phyloP scores from a whole-genome alignment of 2,797 vertebrate species.

The Gambusia yucatana region DNA sequence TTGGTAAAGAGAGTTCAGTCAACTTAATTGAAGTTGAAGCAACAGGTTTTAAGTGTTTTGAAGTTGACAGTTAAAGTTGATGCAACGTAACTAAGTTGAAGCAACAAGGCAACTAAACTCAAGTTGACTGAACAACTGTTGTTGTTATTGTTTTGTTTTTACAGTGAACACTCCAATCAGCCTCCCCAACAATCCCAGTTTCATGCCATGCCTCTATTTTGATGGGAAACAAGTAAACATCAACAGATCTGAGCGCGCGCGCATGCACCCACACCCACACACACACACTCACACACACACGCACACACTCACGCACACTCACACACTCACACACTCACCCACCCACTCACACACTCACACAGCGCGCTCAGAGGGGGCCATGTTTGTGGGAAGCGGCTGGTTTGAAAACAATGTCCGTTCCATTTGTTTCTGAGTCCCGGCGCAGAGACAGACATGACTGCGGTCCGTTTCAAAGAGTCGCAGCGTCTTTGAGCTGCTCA shows the following conservation, averaged over 20 bases:
- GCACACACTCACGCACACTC: not conserved
- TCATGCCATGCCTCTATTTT: slow-evolving; percentile 41
- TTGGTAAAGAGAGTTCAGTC: no score
- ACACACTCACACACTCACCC: not conserved
- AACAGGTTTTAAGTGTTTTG: not conserved
- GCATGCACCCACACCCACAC: not conserved
- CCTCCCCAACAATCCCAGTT: slow-evolving; percentile 10
- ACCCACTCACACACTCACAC: slow-evolving; percentile 1
- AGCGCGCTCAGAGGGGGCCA: slow-evolving; percentile 59
- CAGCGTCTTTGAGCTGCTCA: slow-evolving; percentile 19
- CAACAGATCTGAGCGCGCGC: slow-evolving; percentile 28
- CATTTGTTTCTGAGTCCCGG: slow-evolving; percentile 42
- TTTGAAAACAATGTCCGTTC: slow-evolving; percentile 72
- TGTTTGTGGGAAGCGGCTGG: slow-evolving; percentile 66
- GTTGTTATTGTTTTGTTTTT: not conserved
- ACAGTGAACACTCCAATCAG: slow-evolving; percentile 12
- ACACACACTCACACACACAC: slow-evolving; percentile 1
- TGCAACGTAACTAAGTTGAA: not conserved
- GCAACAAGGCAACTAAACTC: not conserved
- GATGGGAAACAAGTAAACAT: slow-evolving; percentile 34
- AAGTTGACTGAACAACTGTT: not conserved
- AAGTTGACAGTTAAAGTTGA: not conserved
- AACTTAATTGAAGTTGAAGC: no score
- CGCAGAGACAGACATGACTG: slow-evolving; percentile 64
- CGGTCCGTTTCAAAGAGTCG: slow-evolving; percentile 55